A percentile compares a stretch with the other conserved stretches of the same genome.
phyloP scores from a whole-genome alignment of 2,113 vertebrate genomes.

The Erpornis zantholeuca region DNA sequence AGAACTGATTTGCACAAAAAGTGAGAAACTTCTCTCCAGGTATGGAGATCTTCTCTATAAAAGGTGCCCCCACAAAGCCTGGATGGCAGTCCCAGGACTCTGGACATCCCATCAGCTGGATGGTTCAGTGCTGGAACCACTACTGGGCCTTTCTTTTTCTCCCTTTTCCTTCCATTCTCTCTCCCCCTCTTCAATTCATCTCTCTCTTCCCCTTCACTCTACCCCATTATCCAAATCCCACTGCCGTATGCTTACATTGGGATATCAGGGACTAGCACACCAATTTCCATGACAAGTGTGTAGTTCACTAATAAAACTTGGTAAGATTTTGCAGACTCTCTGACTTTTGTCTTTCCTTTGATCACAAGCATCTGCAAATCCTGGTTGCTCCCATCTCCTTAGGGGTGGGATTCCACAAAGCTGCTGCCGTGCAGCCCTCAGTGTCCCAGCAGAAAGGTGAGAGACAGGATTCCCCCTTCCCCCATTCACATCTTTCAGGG shows the following conservation, averaged over 20 bases:
- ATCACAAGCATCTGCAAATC: fast-evolving
- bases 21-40: not conserved
- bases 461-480: fast-evolving
- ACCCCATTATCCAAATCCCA: fast-evolving
- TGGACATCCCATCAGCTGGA: not conserved
- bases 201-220: not conserved
- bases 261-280: not conserved
- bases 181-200: not conserved
- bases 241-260: fast-evolving
- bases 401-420: fast-evolving
- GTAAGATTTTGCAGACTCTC: not conserved
- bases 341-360: not conserved
- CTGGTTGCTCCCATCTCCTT: not conserved
- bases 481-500: fast-evolving
- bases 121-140: not conserved
- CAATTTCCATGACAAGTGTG: too few species aligned
- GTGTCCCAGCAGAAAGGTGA: not conserved
- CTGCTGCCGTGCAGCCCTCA: fast-evolving
- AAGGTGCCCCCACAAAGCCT: fast-evolving
- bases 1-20: not conserved
- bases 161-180: not conserved
- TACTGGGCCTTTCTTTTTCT: too few species aligned
- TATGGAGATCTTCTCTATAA: fast-evolving
- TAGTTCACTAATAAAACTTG: not conserved
- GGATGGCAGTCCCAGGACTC: not conserved